Evolutionary conservation across 2,113 vertebrate genomes (phyloP), one percentile per base, ranked within the genome.

Genomic region (Prolemur simus): DNA sequence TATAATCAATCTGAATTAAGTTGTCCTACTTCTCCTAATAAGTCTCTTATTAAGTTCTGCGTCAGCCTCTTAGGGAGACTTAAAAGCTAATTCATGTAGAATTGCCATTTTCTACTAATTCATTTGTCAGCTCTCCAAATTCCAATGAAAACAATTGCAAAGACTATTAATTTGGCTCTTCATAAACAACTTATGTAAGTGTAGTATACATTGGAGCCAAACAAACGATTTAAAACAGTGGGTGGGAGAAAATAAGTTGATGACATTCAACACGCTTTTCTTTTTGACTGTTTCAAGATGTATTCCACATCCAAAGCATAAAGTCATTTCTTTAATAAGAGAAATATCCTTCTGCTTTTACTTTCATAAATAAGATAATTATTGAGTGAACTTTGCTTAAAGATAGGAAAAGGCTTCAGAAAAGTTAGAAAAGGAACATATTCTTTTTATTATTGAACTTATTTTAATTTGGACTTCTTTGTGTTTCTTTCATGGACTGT

Each of bases 1-100:
- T 98, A 85, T 97, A 98, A 98, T 98, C 97, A 98, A 93, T 98
- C 97, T 97, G 96, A 97, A 97, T 98, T 98, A 98, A 97, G 96
- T 97, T 98, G 87, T 92, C 96, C 86, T 97, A 77, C 97, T 98
- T 98, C 80, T 97, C 91, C 97, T 97, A 97, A 95, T 97, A 98
- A 98, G 96, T 96, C 66, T 98, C 92, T 96, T 98, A 98, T 95
- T 97, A 98, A 96, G 69, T 98, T 97, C 87, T 98, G 82, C 96
- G 74, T 76, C 96, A 90, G 96, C 97, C 93, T 97, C 96, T 95
- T 98, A 96, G 89, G 85, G 92, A 98, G 77, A 97, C 98, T 96
- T 95, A 97, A 97, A 97, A 98, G 95, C 77, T 97, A 94, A 95
- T 98, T 97, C 73, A 96, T 94, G 96, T 87, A 96, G 94, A 98